Evolutionary conservation across 1,140 invertebrate genomes (phyloP).

Genomic region (Papilio aristodemus): DNA sequence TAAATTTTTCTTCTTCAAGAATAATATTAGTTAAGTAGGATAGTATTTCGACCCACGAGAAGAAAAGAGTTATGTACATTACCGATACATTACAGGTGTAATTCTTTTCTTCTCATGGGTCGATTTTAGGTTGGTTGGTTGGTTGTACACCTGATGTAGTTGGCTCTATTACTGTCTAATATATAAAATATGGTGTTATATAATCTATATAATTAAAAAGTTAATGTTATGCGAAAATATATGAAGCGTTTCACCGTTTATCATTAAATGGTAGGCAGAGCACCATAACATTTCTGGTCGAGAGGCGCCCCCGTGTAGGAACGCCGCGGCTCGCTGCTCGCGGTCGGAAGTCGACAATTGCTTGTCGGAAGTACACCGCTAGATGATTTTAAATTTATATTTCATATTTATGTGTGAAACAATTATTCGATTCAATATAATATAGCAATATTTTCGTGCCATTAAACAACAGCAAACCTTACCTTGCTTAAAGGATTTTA

Average conservation of each 20-base stretch:
- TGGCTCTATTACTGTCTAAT: no score
- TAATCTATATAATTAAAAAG: not conserved
- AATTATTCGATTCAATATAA: not conserved
- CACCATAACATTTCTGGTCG: conserved; percentile 36
- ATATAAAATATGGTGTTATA: no score
- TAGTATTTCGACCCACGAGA: no score
- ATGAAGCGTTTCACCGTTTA: conserved; percentile 7
- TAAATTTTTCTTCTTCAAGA: no score
- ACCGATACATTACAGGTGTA: no score
- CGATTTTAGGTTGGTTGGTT: no score
- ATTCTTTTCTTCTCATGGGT: no score
- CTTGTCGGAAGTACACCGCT: conserved; percentile 53
- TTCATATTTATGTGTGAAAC: conserved; percentile 52
- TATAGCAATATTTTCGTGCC: not conserved
- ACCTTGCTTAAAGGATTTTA: no score
- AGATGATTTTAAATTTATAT: conserved; percentile 36
- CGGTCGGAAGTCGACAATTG: conserved; percentile 59
- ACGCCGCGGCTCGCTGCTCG: conserved; percentile 53
- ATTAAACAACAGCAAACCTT: not conserved
- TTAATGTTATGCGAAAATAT: not conserved
- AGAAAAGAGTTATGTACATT: no score
- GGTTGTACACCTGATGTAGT: no score
- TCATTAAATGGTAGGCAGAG: not conserved
- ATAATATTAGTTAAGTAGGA: no score
- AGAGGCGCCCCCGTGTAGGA: conserved; percentile 39